A percentile compares a stretch with the other conserved stretches of the same genome.
These are phyloP conservation scores for Tenebrosternarchus preto DNA, from an alignment of 2,113 vertebrate genomes.

Conservation along the genomic window DNA sequence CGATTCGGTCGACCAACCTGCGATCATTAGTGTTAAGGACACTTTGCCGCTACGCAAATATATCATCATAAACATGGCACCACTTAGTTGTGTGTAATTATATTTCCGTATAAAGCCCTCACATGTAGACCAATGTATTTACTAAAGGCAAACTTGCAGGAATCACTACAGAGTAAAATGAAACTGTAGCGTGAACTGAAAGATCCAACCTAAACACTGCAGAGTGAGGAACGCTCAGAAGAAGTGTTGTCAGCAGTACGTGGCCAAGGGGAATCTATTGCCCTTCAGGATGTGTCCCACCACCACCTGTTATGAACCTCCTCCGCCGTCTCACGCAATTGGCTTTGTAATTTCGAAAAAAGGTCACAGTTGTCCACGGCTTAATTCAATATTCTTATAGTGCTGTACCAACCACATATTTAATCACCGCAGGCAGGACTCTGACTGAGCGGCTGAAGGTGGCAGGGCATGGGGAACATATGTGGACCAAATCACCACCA, in stretches of 20 bases:
- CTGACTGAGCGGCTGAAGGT: constrained; percentile 60
- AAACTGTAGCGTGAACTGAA: not conserved
- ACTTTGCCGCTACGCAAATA: not conserved
- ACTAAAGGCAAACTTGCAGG: constrained; percentile 1
- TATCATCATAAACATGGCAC: not conserved
- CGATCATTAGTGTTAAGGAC: not conserved
- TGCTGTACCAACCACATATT: constrained; percentile 76
- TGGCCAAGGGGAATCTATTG: constrained; percentile 63
- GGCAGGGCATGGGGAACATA: constrained; percentile 43
- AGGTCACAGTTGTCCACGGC: constrained; percentile 72
- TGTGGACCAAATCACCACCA: constrained; percentile 35
- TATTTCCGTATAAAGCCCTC: not conserved
- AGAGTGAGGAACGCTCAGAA: constrained; percentile 24
- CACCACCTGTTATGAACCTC: constrained; percentile 71
- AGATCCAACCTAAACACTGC: not conserved
- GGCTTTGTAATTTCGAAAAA: constrained; percentile 75
- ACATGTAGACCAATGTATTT: not conserved
- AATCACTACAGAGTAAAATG: constrained; percentile 23
- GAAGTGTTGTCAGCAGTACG: constrained; percentile 5
- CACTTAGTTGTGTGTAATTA: not conserved
- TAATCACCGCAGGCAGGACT: constrained; percentile 69
- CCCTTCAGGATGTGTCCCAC: constrained; percentile 64
- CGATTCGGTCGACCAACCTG: not conserved
- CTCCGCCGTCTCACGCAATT: constrained; percentile 70
- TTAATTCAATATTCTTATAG: constrained; percentile 77